Evolutionary conservation across 2,888 invertebrate genomes (phyloP).

Genomic region (Melieria crassipennis): DNA sequence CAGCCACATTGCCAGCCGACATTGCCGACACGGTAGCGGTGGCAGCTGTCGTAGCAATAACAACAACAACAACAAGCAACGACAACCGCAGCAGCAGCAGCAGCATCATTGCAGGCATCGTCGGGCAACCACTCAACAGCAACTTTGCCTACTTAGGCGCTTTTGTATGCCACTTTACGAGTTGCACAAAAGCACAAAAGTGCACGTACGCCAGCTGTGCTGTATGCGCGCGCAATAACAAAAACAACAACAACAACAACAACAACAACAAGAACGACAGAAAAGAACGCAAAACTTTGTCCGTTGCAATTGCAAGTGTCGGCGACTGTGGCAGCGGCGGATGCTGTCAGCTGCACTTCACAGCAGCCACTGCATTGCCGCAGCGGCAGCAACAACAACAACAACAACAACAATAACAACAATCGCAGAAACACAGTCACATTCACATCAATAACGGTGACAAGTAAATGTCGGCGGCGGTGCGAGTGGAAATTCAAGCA

Average conservation of each 20-base stretch:
- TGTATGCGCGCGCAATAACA: conserved; percentile 5
- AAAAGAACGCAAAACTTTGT: no score
- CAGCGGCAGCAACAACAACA: no score
- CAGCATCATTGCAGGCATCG: neutral
- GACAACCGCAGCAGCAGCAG: neutral
- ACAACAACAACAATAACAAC: no score
- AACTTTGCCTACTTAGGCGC: conserved; percentile 22
- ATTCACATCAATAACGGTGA: no score
- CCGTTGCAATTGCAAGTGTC: no score
- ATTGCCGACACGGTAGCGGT: neutral
- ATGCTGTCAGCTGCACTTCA: no score
- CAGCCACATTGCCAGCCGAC: no score
- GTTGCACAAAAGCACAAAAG: conserved; percentile 24
- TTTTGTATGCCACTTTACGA: conserved; percentile 24
- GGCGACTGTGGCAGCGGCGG: no score
- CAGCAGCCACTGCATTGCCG: no score
- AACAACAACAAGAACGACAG: conserved; percentile 3
- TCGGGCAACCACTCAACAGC: conserved; percentile 21
- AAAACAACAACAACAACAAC: conserved; percentile 9
- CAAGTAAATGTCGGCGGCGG: no score
- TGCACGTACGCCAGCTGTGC: conserved; percentile 23
- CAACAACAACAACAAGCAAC: neutral
- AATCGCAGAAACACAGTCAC: no score
- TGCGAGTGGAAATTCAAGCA: neutral
- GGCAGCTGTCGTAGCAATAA: neutral